These are phyloP conservation scores for Bettongia penicillata DNA, from an alignment of 2,113 vertebrate genomes.

Conservation along the genomic window DNA sequence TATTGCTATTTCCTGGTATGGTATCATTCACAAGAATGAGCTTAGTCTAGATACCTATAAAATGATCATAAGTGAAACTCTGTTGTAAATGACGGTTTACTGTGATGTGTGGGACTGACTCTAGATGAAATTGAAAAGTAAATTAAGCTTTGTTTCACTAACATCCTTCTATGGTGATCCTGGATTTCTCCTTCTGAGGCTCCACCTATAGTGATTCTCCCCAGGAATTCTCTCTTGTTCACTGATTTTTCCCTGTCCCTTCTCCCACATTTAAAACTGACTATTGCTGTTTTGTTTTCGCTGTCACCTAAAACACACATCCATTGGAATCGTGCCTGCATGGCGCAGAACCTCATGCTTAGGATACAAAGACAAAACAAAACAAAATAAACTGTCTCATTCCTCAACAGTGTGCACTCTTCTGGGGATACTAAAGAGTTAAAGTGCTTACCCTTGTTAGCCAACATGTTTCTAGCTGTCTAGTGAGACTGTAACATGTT, in stretches of 20 bases:
- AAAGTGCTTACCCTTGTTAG: neutral
- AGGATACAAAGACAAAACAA: neutral
- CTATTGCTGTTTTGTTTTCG: neutral
- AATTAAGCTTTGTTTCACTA: neutral
- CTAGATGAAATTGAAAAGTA: neutral
- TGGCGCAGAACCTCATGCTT: neutral
- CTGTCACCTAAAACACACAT: neutral
- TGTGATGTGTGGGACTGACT: neutral
- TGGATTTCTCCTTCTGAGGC: neutral
- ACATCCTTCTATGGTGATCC: neutral
- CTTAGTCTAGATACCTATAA: neutral
- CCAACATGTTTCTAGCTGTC: no score
- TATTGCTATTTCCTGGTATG: neutral
- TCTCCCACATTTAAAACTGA: neutral
- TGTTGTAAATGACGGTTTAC: neutral
- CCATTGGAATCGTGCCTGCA: neutral
- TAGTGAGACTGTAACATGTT: no score
- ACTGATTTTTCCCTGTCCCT: neutral
- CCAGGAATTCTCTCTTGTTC: neutral
- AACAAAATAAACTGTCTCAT: neutral
- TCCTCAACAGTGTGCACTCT: neutral
- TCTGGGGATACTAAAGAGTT: no score
- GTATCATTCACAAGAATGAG: neutral
- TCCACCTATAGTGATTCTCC: neutral
- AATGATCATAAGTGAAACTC: neutral